Conservation (phyloP, 2,113 vertebrate species). For the Apteryx owenii region DNA sequence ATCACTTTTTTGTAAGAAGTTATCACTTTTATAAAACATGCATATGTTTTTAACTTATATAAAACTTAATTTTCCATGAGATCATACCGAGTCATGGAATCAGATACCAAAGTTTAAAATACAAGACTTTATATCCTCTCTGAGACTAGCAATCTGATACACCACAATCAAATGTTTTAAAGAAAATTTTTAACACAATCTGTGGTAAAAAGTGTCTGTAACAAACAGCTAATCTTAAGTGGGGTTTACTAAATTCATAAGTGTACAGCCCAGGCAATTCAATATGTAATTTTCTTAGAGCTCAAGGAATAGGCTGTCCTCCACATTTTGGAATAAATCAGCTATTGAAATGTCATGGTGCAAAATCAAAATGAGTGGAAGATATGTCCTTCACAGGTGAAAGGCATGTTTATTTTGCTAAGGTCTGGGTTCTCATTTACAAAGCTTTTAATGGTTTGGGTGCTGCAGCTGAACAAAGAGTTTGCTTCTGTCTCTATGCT, state of each 20-base stretch:
- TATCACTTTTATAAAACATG: not conserved
- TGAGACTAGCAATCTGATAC: not conserved
- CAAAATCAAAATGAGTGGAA: not conserved
- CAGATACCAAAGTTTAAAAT: not conserved
- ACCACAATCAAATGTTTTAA: not conserved
- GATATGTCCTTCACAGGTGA: not conserved
- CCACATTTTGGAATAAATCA: not conserved
- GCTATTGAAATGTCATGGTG: not conserved
- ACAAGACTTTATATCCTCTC: not conserved
- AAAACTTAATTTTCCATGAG: conserved; percentile 1
- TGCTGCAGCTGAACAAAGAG: not conserved
- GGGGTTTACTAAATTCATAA: not conserved
- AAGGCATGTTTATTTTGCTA: not conserved
- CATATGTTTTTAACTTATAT: conserved; percentile 33
- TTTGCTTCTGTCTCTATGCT: not conserved
- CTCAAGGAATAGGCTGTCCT: not conserved
- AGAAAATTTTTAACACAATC: not conserved
- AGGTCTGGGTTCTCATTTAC: not conserved
- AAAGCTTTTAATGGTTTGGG: not conserved
- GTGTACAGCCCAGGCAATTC: not conserved
- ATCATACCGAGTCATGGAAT: not conserved
- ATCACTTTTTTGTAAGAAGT: conserved; percentile 47
- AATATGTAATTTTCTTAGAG: not conserved
- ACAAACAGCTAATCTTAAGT: not conserved
- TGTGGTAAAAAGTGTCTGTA: not conserved